Conservation (phyloP, 1,140 invertebrate genomes). For the Aphelenchoides fujianensis region DNA sequence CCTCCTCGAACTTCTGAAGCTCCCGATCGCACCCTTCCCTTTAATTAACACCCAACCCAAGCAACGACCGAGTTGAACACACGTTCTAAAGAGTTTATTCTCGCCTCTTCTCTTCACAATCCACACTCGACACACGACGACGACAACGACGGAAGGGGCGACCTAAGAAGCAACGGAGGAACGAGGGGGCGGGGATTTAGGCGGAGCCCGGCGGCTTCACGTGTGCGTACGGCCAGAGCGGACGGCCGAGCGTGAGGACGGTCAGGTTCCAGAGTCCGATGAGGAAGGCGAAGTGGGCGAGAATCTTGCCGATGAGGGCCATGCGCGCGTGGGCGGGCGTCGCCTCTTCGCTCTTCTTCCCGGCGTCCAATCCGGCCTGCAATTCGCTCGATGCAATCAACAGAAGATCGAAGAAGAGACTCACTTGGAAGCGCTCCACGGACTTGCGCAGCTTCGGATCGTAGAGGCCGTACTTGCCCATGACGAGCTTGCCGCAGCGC, state of each 20-base stretch:
- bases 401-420: conserved; percentile 31
- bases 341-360: conserved; percentile 53
- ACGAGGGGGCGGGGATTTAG: not conserved
- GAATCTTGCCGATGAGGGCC: conserved; percentile 40
- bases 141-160: no score
- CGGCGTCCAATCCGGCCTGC: conserved; percentile 52
- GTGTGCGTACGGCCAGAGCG: conserved; percentile 38
- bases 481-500: conserved; percentile 56
- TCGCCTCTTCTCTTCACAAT: no score
- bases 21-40: no score
- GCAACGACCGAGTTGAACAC: no score
- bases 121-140: no score
- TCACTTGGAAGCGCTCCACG: conserved; percentile 48
- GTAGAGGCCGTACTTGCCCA: conserved; percentile 62
- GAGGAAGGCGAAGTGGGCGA: conserved; percentile 36
- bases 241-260: conserved; percentile 40
- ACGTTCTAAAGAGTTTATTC: no score
- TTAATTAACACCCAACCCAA: no score
- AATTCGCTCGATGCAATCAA: conserved; percentile 24
- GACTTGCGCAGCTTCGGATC: conserved; percentile 48
- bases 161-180: no score
- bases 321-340: conserved; percentile 36
- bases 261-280: conserved; percentile 50
- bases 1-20: no score
- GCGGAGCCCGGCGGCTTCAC: conserved; percentile 6